Percentiles rank a stretch among this genome's conserved stretches.
Conservation (phyloP, 2,888 invertebrate species). For the Stenchaetothrips biformis region DNA sequence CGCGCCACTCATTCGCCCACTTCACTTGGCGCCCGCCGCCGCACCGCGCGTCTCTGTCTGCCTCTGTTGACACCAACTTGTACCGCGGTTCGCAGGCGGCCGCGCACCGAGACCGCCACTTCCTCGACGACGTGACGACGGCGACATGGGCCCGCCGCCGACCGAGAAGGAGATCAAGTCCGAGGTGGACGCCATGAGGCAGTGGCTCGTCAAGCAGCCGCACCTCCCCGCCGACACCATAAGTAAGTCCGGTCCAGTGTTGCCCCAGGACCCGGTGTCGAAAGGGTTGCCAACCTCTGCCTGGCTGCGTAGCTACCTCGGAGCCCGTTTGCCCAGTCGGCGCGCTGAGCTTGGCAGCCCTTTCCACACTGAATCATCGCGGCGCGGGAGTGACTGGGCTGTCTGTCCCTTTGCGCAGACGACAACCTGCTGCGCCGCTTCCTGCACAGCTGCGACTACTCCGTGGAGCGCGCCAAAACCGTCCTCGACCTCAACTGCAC, state of each 20-base stretch:
- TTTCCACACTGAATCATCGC: no score
- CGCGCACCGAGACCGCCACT: no score
- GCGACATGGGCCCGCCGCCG: neutral
- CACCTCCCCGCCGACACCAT: conserved; percentile 17
- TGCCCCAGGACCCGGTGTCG: no score
- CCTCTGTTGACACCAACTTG: no score
- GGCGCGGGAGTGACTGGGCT: no score
- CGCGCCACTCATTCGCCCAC: neutral
- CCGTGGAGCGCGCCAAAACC: conserved; percentile 55
- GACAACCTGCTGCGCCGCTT: conserved; percentile 55
- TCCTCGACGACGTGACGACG: neutral
- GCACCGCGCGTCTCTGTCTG: no score
- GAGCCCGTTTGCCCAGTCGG: no score
- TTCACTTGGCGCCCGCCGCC: neutral
- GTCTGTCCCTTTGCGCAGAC: conserved; percentile 47
- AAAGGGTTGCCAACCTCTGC: no score
- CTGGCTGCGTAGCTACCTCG: no score
- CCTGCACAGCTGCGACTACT: conserved; percentile 52
- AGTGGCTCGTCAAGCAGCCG: conserved; percentile 17
- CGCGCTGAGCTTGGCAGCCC: no score
- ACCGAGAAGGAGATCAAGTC: conserved; percentile 6
- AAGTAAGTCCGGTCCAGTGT: neutral
- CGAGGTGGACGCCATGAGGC: conserved; percentile 14
- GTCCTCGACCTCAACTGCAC: conserved; percentile 56
- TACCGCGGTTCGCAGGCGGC: no score